Conservation (phyloP, 2,888 invertebrate species). For the Clistopyga incitator region DNA sequence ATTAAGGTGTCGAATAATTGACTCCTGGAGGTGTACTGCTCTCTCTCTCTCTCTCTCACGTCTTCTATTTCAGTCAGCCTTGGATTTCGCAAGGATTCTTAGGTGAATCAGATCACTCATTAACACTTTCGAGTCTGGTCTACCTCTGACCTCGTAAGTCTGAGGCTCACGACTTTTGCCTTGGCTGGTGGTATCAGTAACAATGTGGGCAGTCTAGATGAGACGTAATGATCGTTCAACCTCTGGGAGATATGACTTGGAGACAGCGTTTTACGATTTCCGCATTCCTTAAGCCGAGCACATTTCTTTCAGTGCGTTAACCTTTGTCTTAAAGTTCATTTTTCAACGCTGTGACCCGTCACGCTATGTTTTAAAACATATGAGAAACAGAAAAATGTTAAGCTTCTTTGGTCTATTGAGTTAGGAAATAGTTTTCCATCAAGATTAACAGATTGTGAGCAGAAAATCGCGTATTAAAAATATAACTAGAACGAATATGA, state of each 20-base stretch:
- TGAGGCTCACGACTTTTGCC: slow-evolving; percentile 21
- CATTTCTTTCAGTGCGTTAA: background rate
- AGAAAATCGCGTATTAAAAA: background rate
- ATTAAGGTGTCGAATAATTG: slow-evolving; percentile 27
- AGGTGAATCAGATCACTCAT: slow-evolving; percentile 38
- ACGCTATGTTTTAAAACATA: background rate
- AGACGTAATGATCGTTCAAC: slow-evolving; percentile 52
- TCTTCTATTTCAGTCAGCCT: slow-evolving; percentile 1
- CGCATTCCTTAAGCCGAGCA: slow-evolving; percentile 32
- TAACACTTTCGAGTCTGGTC: background rate
- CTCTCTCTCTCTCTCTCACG: too few relatives aligned
- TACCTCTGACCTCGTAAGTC: slow-evolving; percentile 32
- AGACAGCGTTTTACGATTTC: slow-evolving; percentile 38
- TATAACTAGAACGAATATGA: background rate
- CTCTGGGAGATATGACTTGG: slow-evolving; percentile 31
- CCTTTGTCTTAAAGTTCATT: background rate
- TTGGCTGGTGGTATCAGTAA: slow-evolving; percentile 45
- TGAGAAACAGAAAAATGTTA: background rate
- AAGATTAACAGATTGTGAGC: too few relatives aligned
- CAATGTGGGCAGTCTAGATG: slow-evolving; percentile 60
- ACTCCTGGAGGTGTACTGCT: background rate
- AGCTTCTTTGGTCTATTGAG: background rate
- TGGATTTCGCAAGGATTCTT: slow-evolving; percentile 42
- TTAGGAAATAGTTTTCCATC: too few relatives aligned
- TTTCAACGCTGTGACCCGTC: background rate